These are phyloP conservation scores for Lithophane semibrunnea DNA, from an alignment of 2,888 invertebrate genomes.

Conservation along the genomic window DNA sequence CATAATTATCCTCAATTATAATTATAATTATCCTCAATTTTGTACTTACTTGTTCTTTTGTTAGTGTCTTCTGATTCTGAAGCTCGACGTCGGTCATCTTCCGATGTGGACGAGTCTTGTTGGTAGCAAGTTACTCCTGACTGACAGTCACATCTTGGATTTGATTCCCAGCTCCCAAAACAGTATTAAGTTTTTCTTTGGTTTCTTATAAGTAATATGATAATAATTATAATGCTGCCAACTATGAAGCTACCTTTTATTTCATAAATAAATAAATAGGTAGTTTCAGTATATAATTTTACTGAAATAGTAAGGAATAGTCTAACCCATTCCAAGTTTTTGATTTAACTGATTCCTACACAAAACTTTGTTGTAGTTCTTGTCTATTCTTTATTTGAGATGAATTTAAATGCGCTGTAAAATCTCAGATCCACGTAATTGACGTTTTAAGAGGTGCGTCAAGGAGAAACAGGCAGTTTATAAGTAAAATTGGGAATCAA, in stretches of 20 bases:
- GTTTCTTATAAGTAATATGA: neutral
- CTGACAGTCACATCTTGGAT: too few species aligned
- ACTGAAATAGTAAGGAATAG: too few species aligned
- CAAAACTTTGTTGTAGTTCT: neutral
- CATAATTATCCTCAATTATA: neutral
- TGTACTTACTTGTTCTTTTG: neutral
- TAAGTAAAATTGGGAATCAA: too few species aligned
- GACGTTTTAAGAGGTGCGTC: constrained; percentile 12
- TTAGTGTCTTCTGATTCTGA: neutral
- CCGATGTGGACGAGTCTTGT: too few species aligned
- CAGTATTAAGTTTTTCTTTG: neutral
- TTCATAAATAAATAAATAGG: neutral
- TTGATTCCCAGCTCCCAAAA: neutral
- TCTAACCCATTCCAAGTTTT: neutral
- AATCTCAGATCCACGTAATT: neutral
- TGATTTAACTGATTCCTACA: neutral
- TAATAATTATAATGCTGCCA: neutral
- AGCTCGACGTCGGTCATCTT: neutral
- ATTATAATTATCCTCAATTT: neutral
- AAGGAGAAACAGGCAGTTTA: neutral
- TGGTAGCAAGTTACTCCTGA: neutral
- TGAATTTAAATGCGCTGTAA: constrained; percentile 16
- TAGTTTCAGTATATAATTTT: neutral
- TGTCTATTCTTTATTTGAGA: neutral
- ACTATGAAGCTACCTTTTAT: neutral